Conservation (phyloP, 92 coral and sea anemone species). For the Virgularia gustaviana region DNA sequence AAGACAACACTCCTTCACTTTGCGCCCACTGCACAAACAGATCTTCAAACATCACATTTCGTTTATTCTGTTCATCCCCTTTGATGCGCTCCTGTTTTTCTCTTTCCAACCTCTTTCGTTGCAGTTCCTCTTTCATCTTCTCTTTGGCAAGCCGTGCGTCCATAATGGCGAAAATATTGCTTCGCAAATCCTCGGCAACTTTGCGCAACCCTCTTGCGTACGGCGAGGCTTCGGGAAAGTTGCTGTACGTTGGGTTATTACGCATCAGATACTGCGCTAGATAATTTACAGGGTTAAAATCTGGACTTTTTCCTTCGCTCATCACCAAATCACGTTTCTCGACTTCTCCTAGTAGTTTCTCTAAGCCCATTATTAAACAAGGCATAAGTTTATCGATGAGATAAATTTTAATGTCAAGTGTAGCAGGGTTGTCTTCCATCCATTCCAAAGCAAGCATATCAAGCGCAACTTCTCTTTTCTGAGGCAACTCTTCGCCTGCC, state of each 20-base stretch:
- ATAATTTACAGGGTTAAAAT: slow-evolving; percentile 84
- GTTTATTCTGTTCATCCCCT: slow-evolving; percentile 65
- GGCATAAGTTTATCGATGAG: slow-evolving; percentile 80
- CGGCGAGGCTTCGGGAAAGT: slow-evolving; percentile 89
- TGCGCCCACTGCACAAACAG: slow-evolving; percentile 89
- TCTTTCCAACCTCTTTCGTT: slow-evolving; percentile 64
- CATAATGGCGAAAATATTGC: slow-evolving; percentile 74
- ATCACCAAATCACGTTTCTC: slow-evolving; percentile 67
- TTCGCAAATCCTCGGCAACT: slow-evolving; percentile 76
- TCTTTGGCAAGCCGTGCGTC: slow-evolving; percentile 72
- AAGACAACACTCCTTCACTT: slow-evolving; percentile 70
- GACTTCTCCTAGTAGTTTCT: slow-evolving; percentile 80
- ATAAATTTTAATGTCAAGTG: slow-evolving; percentile 76
- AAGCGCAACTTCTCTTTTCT: slow-evolving; percentile 64
- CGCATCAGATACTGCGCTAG: slow-evolving; percentile 90
- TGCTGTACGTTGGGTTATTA: slow-evolving; percentile 86
- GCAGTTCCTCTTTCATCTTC: slow-evolving; percentile 80
- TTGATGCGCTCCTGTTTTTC: slow-evolving; percentile 69
- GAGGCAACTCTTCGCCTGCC: slow-evolving; percentile 34
- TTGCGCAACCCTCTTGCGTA: slow-evolving; percentile 85
- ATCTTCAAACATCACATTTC: slow-evolving; percentile 72
- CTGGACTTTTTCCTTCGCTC: slow-evolving; percentile 70
- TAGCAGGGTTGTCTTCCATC: slow-evolving; percentile 71
- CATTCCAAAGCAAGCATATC: slow-evolving; percentile 89
- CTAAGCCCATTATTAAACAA: slow-evolving; percentile 84